Evolutionary conservation across 2,797 vertebrate genomes (phyloP).

Genomic region (Acipenser transmontanus): DNA sequence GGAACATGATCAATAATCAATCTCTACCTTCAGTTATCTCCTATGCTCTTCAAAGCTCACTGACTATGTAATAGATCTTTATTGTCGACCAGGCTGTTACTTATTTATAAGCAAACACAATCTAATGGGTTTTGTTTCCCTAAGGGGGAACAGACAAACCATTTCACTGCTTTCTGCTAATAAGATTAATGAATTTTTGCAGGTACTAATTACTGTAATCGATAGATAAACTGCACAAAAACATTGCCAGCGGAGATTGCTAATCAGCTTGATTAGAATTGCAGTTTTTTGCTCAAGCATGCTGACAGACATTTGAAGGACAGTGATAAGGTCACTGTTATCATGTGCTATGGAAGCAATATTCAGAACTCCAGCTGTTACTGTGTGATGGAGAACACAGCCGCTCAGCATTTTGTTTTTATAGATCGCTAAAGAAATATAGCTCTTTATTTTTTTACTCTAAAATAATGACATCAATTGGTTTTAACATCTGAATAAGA

Average conservation of each 20-base stretch:
- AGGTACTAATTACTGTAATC: conserved; percentile 17
- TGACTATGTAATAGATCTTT: conserved; percentile 3
- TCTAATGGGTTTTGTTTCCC: not conserved
- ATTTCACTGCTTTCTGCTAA: conserved; percentile 8
- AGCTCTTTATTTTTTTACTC: too few relatives aligned
- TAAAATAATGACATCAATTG: too few relatives aligned
- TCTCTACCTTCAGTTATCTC: not conserved
- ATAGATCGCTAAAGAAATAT: too few relatives aligned
- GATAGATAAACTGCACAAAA: conserved; percentile 13
- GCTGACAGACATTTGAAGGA: conserved; percentile 9
- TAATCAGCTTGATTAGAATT: not conserved
- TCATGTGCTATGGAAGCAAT: too few relatives aligned
- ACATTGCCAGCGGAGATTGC: conserved; percentile 1
- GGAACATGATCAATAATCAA: not conserved
- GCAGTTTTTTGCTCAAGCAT: not conserved
- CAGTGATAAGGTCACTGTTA: not conserved
- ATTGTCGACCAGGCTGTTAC: not conserved
- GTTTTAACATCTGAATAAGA: too few relatives aligned
- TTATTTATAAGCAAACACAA: conserved; percentile 14
- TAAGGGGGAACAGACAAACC: not conserved
- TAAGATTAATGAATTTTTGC: conserved; percentile 18
- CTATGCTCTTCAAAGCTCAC: conserved; percentile 11
- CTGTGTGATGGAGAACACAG: too few relatives aligned
- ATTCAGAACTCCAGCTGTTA: too few relatives aligned
- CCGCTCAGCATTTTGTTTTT: too few relatives aligned